These are phyloP conservation scores for Petrolisthes cinctipes DNA, from an alignment of 2,888 invertebrate genomes.

Conservation along the genomic window DNA sequence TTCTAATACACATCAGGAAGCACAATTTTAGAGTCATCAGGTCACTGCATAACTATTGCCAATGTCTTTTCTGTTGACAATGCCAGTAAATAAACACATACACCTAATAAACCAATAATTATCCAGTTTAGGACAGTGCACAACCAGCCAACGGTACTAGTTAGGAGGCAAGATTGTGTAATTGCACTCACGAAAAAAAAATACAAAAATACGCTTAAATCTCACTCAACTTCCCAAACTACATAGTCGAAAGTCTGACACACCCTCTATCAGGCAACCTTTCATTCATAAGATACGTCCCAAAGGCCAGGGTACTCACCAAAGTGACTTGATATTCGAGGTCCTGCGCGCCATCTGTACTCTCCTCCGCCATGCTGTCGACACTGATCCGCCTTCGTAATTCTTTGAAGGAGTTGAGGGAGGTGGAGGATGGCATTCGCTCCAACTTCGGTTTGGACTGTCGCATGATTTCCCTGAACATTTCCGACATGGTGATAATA, in stretches of 20 bases:
- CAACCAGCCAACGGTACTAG: too few species aligned
- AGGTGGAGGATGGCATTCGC: slow-evolving; percentile 44
- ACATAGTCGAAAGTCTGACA: neutral
- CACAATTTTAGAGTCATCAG: too few species aligned
- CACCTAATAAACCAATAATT: too few species aligned
- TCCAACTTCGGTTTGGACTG: slow-evolving; percentile 49
- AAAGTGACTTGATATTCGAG: slow-evolving; percentile 59
- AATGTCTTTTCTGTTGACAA: too few species aligned
- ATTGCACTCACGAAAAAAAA: too few species aligned
- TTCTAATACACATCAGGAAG: too few species aligned
- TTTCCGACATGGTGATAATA: slow-evolving; percentile 46
- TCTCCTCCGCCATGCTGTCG: slow-evolving; percentile 57
- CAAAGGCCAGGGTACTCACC: slow-evolving; percentile 46
- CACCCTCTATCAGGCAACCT: neutral
- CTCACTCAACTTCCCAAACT: neutral
- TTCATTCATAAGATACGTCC: slow-evolving; percentile 31
- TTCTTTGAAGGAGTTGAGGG: slow-evolving; percentile 48
- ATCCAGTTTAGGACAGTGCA: neutral
- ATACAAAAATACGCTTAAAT: neutral
- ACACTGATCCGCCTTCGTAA: slow-evolving; percentile 52
- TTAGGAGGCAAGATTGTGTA: too few species aligned
- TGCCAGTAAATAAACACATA: too few species aligned
- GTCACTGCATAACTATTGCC: too few species aligned
- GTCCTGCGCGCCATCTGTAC: slow-evolving; percentile 50
- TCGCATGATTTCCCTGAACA: slow-evolving; percentile 52